Percentiles rank a stretch among this genome's conserved stretches.
These are phyloP conservation scores for Felis catus DNA, from an alignment of 2,113 vertebrate genomes.

Conservation along the genomic window DNA sequence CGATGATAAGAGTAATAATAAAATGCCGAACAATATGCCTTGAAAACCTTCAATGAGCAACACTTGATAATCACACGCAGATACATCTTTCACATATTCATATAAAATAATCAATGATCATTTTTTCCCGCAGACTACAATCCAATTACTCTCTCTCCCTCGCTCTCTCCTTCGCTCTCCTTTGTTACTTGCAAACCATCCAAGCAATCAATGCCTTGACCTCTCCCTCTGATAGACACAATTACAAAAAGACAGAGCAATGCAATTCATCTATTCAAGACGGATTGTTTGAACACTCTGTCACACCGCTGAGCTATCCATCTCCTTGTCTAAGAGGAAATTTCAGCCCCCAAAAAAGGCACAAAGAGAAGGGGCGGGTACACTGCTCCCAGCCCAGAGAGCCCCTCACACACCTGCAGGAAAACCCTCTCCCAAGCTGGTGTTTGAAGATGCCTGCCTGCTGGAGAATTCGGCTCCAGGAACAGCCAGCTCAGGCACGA, in stretches of 20 bases:
- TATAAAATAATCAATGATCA: constrained; percentile 84
- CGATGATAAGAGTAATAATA: constrained; percentile 68
- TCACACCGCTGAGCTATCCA: constrained; percentile 75
- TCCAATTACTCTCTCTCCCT: constrained; percentile 79
- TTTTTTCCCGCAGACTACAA: constrained; percentile 74
- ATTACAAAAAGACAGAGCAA: constrained; percentile 82
- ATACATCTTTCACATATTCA: constrained; percentile 83
- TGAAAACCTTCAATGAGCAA: constrained; percentile 75
- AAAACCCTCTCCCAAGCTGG: constrained; percentile 40
- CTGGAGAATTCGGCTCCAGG: constrained; percentile 25
- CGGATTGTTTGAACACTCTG: constrained; percentile 81
- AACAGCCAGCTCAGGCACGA: not conserved
- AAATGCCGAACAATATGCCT: constrained; percentile 72
- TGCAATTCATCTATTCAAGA: constrained; percentile 77
- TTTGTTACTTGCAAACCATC: constrained; percentile 83
- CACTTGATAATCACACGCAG: constrained; percentile 75
- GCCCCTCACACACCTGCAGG: constrained; percentile 58
- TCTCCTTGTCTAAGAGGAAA: constrained; percentile 75
- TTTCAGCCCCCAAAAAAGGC: constrained; percentile 75
- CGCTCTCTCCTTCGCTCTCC: constrained; percentile 75
- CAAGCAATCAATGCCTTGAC: constrained; percentile 84
- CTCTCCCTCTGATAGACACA: constrained; percentile 79
- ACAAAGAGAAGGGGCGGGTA: constrained; percentile 68
- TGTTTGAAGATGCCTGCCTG: not conserved
- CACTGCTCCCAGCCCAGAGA: not conserved